A percentile compares a stretch with the other conserved stretches of the same genome.
These are phyloP conservation scores for Uropetala carovei DNA, from an alignment of 2,888 invertebrate genomes.

Conservation along the genomic window DNA sequence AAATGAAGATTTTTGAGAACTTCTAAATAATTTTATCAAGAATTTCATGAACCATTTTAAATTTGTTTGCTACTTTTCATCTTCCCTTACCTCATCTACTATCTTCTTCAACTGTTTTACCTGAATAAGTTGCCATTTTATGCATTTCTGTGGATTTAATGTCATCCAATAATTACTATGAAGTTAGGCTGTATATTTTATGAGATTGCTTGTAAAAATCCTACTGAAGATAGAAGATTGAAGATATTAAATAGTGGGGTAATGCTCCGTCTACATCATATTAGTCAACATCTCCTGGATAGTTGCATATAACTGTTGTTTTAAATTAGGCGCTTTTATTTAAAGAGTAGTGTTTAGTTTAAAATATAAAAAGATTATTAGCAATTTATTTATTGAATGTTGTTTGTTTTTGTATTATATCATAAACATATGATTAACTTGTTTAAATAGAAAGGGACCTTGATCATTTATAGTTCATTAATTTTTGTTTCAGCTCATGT, in stretches of 20 bases:
- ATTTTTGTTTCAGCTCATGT: slow-evolving; percentile 47
- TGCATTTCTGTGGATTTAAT: not conserved
- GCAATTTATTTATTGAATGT: not conserved
- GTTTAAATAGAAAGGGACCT: not conserved
- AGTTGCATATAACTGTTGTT: not conserved
- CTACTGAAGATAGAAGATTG: not conserved
- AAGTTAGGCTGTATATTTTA: not conserved
- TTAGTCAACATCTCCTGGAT: not conserved
- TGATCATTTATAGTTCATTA: not conserved
- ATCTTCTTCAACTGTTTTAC: not conserved
- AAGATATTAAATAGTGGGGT: not conserved
- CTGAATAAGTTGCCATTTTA: not conserved
- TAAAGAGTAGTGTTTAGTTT: not conserved
- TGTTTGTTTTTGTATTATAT: not conserved
- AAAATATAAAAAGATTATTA: not conserved
- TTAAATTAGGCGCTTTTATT: not conserved
- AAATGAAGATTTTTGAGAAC: too few relatives aligned
- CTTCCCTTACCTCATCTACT: not conserved
- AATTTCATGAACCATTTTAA: too few relatives aligned
- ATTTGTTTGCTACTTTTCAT: too few relatives aligned
- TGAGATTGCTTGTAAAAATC: not conserved
- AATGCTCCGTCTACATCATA: not conserved
- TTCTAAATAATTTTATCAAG: too few relatives aligned
- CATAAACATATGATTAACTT: slow-evolving; percentile 1
- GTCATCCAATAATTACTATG: not conserved